A percentile compares a stretch with the other conserved stretches of the same genome.
Conservation (phyloP, 1,140 invertebrate genomes). For the Lamellibrachia luymesi region DNA sequence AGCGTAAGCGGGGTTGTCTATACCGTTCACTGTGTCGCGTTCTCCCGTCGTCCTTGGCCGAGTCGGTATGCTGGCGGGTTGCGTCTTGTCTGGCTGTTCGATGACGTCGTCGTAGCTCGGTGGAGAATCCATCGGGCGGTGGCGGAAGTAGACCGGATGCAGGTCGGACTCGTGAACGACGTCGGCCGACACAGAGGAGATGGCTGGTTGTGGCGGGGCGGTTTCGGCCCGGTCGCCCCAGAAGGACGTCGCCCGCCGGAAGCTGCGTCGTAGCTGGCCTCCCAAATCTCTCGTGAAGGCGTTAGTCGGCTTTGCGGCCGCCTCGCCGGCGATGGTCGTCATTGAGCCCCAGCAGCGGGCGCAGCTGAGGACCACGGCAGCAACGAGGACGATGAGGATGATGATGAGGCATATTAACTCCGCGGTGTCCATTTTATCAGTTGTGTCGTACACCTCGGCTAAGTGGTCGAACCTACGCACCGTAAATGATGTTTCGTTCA, state of each 20-base stretch:
- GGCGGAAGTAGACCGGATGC: background rate
- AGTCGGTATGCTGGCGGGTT: background rate
- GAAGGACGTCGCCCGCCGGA: background rate
- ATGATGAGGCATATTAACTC: background rate
- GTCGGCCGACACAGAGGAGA: background rate
- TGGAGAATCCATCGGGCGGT: background rate
- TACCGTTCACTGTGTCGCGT: background rate
- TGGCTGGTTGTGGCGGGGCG: background rate
- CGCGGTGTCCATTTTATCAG: background rate
- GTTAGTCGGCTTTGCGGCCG: background rate
- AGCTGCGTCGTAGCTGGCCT: background rate
- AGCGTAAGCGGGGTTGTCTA: background rate
- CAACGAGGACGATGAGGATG: background rate
- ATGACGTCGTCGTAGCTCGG: background rate
- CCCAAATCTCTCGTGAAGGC: background rate
- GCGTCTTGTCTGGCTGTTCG: background rate
- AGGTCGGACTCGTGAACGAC: background rate
- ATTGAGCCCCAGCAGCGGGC: background rate
- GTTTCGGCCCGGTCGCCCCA: background rate
- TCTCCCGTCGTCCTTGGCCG: background rate
- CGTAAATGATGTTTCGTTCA: background rate
- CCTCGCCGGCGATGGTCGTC: background rate
- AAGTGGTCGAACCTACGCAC: background rate
- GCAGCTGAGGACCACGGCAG: background rate
- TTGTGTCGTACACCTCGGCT: background rate